Conservation (phyloP, 2,888 invertebrate genomes). For the Ophion obscuratus region DNA sequence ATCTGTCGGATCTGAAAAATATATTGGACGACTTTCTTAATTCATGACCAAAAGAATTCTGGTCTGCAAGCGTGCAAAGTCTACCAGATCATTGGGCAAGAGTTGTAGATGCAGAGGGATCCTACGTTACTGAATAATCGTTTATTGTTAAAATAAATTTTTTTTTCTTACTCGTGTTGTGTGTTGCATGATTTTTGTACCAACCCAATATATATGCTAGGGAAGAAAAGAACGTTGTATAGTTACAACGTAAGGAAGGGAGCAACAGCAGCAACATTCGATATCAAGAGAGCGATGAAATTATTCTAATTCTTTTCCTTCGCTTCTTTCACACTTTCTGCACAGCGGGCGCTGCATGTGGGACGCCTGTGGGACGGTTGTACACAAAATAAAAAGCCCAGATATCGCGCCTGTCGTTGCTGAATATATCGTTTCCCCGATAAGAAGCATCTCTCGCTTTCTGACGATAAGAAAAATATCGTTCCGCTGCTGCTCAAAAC, state of each 20-base stretch:
- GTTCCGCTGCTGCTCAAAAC: slow-evolving; percentile 41
- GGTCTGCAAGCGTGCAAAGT: too few relatives aligned
- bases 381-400: slow-evolving; percentile 1
- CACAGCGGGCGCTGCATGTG: slow-evolving; percentile 9
- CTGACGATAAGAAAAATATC: slow-evolving; percentile 42
- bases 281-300: slow-evolving; percentile 30
- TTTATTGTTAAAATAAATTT: too few relatives aligned
- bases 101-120: too few relatives aligned
- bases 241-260: not conserved
- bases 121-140: too few relatives aligned
- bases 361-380: slow-evolving; percentile 38
- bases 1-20: too few relatives aligned
- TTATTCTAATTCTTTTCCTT: slow-evolving; percentile 6
- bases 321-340: not conserved
- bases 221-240: slow-evolving; percentile 6
- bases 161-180: too few relatives aligned
- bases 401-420: slow-evolving; percentile 49
- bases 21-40: too few relatives aligned
- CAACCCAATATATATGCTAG: not conserved
- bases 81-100: too few relatives aligned
- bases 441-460: slow-evolving; percentile 47
- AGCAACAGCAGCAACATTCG: not conserved
- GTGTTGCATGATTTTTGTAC: too few relatives aligned
- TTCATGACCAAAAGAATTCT: too few relatives aligned
- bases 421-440: slow-evolving; percentile 47